Evolutionary conservation across 2,888 invertebrate species (phyloP).

Genomic region (Callimorpha dominula): DNA sequence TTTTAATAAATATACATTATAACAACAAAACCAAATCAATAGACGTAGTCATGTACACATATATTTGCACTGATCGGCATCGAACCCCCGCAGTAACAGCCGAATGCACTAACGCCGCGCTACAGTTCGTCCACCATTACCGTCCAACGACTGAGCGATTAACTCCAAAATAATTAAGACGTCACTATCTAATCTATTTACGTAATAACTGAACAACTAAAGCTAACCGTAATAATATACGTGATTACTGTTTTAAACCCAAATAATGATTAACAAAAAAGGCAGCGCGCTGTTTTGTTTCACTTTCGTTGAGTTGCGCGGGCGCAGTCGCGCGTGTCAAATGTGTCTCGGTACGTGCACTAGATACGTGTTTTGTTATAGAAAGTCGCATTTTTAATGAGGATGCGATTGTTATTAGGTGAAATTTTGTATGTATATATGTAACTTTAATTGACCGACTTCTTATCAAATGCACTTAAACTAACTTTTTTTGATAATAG

Average conservation of each 20-base stretch:
- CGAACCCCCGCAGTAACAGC: too few species aligned
- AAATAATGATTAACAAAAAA: constrained; percentile 16
- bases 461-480: constrained; percentile 12
- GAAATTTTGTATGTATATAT: constrained; percentile 16
- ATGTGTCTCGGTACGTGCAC: constrained; percentile 43
- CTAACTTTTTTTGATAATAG: constrained; percentile 20
- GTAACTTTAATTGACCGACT: constrained; percentile 3
- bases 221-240: constrained; percentile 9
- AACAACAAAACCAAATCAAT: too few species aligned
- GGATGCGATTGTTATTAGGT: constrained; percentile 12
- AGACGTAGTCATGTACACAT: too few species aligned
- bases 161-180: neutral
- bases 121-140: neutral
- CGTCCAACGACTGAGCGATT: neutral
- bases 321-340: constrained; percentile 44
- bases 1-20: too few species aligned
- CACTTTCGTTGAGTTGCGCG: constrained; percentile 54
- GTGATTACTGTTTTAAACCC: constrained; percentile 8
- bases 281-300: constrained; percentile 47
- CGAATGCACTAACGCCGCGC: too few species aligned
- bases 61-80: too few species aligned
- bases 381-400: constrained; percentile 19
- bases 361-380: constrained; percentile 7
- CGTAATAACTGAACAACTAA: constrained; percentile 4
- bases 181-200: neutral